A percentile compares a stretch with the other conserved stretches of the same genome.
Evolutionary conservation across 2,797 vertebrate species (phyloP).

Genomic region (Platalea minor): DNA sequence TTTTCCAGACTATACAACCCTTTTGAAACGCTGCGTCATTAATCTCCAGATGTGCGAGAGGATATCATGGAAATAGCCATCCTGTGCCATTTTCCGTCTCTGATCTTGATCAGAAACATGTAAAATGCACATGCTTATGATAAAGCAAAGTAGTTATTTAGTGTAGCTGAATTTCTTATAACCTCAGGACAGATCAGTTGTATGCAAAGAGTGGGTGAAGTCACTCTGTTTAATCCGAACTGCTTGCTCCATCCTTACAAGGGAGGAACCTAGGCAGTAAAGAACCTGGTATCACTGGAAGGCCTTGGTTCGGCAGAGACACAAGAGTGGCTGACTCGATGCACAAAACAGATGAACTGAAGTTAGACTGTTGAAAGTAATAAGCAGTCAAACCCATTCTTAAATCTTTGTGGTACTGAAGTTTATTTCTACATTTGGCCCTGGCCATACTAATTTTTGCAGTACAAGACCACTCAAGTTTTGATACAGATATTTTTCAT

Average conservation of each 20-base stretch:
- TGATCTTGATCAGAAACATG: not conserved
- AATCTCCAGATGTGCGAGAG: not conserved
- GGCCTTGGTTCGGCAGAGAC: not conserved
- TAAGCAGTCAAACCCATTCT: not conserved
- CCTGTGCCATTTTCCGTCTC: not conserved
- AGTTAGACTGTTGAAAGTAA: not conserved
- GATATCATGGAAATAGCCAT: not conserved
- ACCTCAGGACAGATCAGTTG: not conserved
- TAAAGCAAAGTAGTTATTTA: not conserved
- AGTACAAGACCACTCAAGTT: not conserved
- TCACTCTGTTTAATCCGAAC: not conserved
- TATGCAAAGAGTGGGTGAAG: not conserved
- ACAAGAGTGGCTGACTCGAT: not conserved
- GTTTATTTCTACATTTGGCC: not conserved
- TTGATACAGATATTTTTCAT: not conserved
- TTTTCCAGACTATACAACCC: constrained; percentile 9
- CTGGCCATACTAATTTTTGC: not conserved
- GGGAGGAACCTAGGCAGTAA: not conserved
- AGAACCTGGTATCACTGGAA: not conserved
- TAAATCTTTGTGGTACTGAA: not conserved
- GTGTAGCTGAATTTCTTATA: not conserved
- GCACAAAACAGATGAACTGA: not conserved
- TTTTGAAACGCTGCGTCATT: not conserved
- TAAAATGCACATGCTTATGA: not conserved
- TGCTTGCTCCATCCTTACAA: not conserved